Conservation (phyloP, 2,888 invertebrate genomes). For the Trisateles emortualis region DNA sequence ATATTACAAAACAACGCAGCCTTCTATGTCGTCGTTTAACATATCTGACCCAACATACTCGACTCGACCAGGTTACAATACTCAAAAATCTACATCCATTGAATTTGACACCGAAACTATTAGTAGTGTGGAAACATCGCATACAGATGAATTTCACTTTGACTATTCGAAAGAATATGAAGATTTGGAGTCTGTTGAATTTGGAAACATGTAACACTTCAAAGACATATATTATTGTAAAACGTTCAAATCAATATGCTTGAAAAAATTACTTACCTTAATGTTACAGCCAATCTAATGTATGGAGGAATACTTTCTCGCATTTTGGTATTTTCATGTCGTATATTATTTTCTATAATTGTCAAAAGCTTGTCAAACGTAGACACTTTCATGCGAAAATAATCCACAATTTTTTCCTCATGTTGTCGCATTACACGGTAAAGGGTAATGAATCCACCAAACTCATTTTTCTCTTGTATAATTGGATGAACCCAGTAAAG, state of each 20-base stretch:
- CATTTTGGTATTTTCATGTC: conserved; percentile 29
- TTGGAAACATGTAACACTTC: neutral
- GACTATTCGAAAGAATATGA: neutral
- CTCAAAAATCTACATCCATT: conserved; percentile 8
- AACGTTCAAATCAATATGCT: neutral
- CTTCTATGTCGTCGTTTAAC: conserved; percentile 9
- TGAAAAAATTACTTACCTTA: conserved; percentile 5
- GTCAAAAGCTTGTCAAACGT: conserved; percentile 28
- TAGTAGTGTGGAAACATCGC: conserved; percentile 2
- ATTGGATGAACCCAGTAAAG: conserved; percentile 8
- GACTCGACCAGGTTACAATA: conserved; percentile 10
- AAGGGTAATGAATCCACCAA: conserved; percentile 15
- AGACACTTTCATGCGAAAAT: conserved; percentile 29
- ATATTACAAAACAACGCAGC: conserved; percentile 10
- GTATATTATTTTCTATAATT: conserved; percentile 22
- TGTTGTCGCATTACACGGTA: conserved; percentile 26
- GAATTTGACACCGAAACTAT: neutral
- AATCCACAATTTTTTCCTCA: conserved; percentile 25
- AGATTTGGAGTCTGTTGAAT: neutral
- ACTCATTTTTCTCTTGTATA: conserved; percentile 5
- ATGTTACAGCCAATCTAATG: conserved; percentile 33
- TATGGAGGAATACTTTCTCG: conserved; percentile 19
- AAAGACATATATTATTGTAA: conserved; percentile 15
- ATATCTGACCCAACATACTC: conserved; percentile 6
- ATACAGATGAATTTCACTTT: neutral